These are phyloP conservation scores for Pogonocichla stellata DNA, from an alignment of 2,113 vertebrate genomes.

Conservation along the genomic window DNA sequence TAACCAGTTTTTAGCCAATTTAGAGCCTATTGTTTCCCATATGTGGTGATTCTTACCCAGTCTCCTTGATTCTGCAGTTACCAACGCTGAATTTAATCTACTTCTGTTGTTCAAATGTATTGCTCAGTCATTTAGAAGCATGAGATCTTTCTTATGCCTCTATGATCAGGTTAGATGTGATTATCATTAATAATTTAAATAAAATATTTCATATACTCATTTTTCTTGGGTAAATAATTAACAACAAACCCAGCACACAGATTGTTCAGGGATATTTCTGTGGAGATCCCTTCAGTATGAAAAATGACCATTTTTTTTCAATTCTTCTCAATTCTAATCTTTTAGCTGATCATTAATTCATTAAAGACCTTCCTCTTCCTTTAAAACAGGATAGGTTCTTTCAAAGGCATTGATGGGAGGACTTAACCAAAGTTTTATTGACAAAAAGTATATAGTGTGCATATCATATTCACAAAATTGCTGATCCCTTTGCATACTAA, in stretches of 20 bases:
- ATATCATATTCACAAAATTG: not conserved
- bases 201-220: not conserved
- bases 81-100: not conserved
- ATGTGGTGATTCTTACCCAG: not conserved
- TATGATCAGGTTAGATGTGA: not conserved
- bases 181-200: not conserved
- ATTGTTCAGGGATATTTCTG: not conserved
- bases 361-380: not conserved
- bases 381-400: not conserved
- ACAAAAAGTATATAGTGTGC: not conserved
- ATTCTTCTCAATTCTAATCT: not conserved
- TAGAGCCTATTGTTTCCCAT: not conserved
- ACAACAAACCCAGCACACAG: not conserved
- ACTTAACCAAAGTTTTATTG: not conserved
- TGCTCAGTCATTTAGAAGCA: not conserved
- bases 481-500: not conserved
- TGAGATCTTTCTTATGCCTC: not conserved
- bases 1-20: not conserved
- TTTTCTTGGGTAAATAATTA: slow-evolving; percentile 1
- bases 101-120: not conserved
- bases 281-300: not conserved
- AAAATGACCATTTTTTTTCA: not conserved
- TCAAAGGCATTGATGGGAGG: not conserved
- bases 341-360: not conserved
- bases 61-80: not conserved